A percentile compares a stretch with the other conserved stretches of the same genome.
phyloP scores from a whole-genome alignment of 2,797 vertebrate genomes.

The Falco biarmicus region DNA sequence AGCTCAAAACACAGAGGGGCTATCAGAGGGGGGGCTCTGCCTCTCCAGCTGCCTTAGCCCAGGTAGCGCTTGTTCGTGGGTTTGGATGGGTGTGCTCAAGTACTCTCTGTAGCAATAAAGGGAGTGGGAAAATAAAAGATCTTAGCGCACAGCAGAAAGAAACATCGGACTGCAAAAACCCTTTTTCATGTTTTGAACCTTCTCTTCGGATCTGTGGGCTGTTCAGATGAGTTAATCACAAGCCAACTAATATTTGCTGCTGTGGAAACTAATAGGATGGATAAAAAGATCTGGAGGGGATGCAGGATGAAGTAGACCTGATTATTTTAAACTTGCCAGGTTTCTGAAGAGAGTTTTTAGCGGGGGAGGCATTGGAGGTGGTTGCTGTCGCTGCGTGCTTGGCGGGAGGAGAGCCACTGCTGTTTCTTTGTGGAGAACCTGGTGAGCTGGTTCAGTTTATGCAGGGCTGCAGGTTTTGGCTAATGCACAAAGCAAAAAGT shows the following conservation, averaged over 20 bases:
- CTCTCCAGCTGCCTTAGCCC: not conserved
- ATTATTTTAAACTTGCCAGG: not conserved
- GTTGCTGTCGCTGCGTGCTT: accelerated
- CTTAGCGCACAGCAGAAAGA: not conserved
- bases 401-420: not conserved
- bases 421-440: not conserved
- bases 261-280: not conserved
- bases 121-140: not conserved
- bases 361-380: not conserved
- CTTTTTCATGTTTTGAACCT: not conserved
- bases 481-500: slow-evolving; percentile 53
- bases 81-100: not conserved
- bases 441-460: slow-evolving; percentile 1
- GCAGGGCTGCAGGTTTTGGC: slow-evolving; percentile 47
- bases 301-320: not conserved
- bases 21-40: not conserved
- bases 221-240: not conserved
- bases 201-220: not conserved
- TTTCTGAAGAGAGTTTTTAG: not conserved
- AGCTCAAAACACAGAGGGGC: not conserved
- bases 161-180: not conserved
- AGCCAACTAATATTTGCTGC: not conserved
- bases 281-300: not conserved
- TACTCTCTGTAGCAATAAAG: not conserved
- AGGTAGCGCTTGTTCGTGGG: not conserved